phyloP scores from a whole-genome alignment of 1,140 invertebrate species.

The Elymnias hypermnestra region DNA sequence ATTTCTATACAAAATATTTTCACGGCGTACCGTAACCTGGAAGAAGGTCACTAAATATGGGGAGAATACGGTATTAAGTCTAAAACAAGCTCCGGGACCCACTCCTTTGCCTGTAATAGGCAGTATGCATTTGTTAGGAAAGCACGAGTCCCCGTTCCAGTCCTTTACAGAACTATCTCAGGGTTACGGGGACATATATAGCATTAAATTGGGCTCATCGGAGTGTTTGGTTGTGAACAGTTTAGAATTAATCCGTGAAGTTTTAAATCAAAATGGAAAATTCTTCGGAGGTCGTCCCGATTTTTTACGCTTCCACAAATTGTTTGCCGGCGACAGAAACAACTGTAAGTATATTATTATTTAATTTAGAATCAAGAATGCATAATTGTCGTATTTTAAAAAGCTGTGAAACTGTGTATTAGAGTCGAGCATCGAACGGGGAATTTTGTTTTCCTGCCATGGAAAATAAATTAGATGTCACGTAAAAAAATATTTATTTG shows the following conservation, averaged over 20 bases:
- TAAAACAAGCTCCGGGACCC: constrained; percentile 77
- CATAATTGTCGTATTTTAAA: too few relatives aligned
- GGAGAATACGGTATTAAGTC: constrained; percentile 20
- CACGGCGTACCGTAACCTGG: constrained; percentile 30
- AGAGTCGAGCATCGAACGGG: too few relatives aligned
- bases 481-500: too few relatives aligned
- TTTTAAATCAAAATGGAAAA: constrained; percentile 87
- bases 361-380: too few relatives aligned
- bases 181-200: constrained; percentile 86
- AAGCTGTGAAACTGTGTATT: too few relatives aligned
- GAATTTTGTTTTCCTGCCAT: too few relatives aligned
- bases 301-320: constrained; percentile 79
- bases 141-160: constrained; percentile 82
- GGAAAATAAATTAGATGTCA: too few relatives aligned
- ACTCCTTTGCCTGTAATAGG: constrained; percentile 84
- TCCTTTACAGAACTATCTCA: constrained; percentile 83
- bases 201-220: constrained; percentile 81
- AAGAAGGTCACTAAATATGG: constrained; percentile 37
- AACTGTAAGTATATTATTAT: constrained; percentile 53
- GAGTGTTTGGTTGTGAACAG: constrained; percentile 88
- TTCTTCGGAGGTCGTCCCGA: constrained; percentile 89
- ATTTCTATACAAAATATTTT: constrained; percentile 47
- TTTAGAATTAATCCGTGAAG: constrained; percentile 84
- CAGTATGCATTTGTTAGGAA: constrained; percentile 81
- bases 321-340: constrained; percentile 63